These are phyloP conservation scores for Torymus aiolomorphi DNA, from an alignment of 2,888 invertebrate genomes.

Conservation along the genomic window DNA sequence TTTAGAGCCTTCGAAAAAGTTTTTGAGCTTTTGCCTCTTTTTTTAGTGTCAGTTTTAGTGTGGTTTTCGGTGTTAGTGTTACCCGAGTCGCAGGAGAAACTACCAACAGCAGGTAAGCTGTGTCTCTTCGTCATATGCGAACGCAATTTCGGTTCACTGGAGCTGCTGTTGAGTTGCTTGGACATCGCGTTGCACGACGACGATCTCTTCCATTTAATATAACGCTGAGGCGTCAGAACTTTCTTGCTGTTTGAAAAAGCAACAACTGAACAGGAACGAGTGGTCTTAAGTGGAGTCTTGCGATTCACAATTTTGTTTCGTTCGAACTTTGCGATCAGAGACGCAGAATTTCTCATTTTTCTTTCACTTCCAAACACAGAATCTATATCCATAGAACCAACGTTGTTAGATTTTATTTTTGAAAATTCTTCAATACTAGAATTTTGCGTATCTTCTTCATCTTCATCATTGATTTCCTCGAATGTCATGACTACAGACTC, in stretches of 20 bases:
- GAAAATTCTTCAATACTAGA: slow-evolving; percentile 14
- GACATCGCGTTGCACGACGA: slow-evolving; percentile 65
- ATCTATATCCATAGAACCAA: slow-evolving; percentile 58
- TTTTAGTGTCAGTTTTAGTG: slow-evolving; percentile 18
- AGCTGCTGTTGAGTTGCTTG: not conserved
- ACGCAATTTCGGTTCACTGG: slow-evolving; percentile 57
- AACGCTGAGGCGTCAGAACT: slow-evolving; percentile 61
- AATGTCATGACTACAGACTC: slow-evolving; percentile 60
- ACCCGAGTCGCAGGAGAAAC: slow-evolving; percentile 20
- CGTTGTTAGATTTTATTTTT: not conserved
- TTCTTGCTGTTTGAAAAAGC: slow-evolving; percentile 58
- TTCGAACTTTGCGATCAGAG: slow-evolving; percentile 2
- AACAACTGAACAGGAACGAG: slow-evolving; percentile 46
- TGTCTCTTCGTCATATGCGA: slow-evolving; percentile 59
- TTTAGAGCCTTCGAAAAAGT: slow-evolving; percentile 59
- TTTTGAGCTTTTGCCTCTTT: slow-evolving; percentile 38
- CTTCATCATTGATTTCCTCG: slow-evolving; percentile 39
- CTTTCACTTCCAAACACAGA: slow-evolving; percentile 58
- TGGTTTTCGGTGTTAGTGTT: not conserved
- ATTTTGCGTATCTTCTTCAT: not conserved
- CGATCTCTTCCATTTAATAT: slow-evolving; percentile 66
- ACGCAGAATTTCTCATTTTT: slow-evolving; percentile 10
- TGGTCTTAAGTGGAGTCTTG: slow-evolving; percentile 18
- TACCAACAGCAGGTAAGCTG: slow-evolving; percentile 41
- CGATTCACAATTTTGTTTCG: not conserved